These are phyloP conservation scores for Pan troglodytes DNA, from an alignment of 2,113 vertebrate genomes.

Conservation along the genomic window NHGRI_mPanTro3-v2.1_pri NC_072412.2:113270501-113271000, in stretches of 20 bases:
- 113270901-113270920: neutral
- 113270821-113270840: fast-evolving
- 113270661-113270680: neutral
- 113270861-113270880: fast-evolving
- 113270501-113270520: fast-evolving
- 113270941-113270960: neutral
- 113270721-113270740: neutral
- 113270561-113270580: fast-evolving
- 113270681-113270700: neutral
- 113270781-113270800: neutral
- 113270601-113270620: neutral
- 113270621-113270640: neutral
- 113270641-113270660: neutral
- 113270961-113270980: neutral
- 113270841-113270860: fast-evolving
- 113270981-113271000: neutral
- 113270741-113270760: neutral
- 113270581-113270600: neutral
- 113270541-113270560: fast-evolving
- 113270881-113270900: fast-evolving
- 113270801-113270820: neutral
- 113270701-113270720: neutral
- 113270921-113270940: neutral
- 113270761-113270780: fast-evolving
- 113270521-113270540: fast-evolving